Conservation (phyloP, 2,888 invertebrate species). For the Drosophila subsilvestris region DNA sequence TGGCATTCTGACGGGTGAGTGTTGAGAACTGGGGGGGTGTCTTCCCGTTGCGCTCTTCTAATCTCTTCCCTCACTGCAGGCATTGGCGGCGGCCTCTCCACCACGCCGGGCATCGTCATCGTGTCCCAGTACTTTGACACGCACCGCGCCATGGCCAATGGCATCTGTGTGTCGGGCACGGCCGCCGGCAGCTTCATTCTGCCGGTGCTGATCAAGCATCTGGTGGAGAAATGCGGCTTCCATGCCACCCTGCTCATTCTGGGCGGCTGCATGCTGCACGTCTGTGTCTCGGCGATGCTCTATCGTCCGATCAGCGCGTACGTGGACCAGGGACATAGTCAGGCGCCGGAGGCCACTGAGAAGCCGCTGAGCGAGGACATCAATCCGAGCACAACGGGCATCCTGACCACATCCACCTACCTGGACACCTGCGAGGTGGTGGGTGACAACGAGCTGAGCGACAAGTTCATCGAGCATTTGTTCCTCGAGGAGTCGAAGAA, state of each 20-base stretch:
- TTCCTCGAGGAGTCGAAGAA: constrained; percentile 84
- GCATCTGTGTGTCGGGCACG: constrained; percentile 92
- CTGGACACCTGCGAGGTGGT: constrained; percentile 82
- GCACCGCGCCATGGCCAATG: constrained; percentile 91
- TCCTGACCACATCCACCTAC: constrained; percentile 83
- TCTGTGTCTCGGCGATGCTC: constrained; percentile 89
- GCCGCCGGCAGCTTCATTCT: constrained; percentile 92
- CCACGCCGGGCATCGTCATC: constrained; percentile 92
- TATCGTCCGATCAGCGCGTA: constrained; percentile 86
- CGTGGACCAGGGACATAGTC: constrained; percentile 63
- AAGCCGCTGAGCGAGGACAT: constrained; percentile 78
- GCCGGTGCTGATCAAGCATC: constrained; percentile 89
- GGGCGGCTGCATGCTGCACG: constrained; percentile 90
- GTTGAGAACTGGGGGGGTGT: background rate
- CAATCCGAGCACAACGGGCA: constrained; percentile 81
- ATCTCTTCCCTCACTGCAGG: constrained; percentile 83
- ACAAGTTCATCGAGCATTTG: constrained; percentile 83
- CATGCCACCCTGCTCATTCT: constrained; percentile 89
- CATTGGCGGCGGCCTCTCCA: constrained; percentile 91
- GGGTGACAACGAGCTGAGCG: constrained; percentile 74
- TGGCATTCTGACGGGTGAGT: constrained; percentile 89
- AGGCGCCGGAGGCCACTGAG: constrained; percentile 50
- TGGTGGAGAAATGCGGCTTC: constrained; percentile 89
- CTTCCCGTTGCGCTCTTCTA: background rate
- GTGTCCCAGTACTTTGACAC: constrained; percentile 92